Conservation (phyloP, 2,797 vertebrate species). For the Mus minutoides region DNA sequence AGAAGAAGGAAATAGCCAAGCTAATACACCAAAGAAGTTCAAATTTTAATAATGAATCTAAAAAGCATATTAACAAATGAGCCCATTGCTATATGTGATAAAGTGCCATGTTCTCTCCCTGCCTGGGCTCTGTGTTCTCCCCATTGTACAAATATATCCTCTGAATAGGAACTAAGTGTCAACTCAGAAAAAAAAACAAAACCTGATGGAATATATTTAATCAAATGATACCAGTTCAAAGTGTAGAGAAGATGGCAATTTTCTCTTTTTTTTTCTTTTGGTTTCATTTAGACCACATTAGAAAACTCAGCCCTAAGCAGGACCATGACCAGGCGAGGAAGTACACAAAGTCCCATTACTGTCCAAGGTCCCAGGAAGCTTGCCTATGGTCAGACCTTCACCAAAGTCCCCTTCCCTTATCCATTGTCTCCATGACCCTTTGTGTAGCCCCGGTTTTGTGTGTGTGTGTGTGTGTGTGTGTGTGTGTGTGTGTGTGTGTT, state of each 20-base stretch:
- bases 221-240: constrained; percentile 7
- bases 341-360: rapidly evolving
- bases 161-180: not conserved
- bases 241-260: not conserved
- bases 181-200: not conserved
- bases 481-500: not conserved
- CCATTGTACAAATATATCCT: constrained; percentile 58
- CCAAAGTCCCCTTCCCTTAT: not conserved
- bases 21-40: constrained; percentile 66
- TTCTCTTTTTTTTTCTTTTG: not conserved
- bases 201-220: constrained; percentile 36
- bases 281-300: not conserved
- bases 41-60: constrained; percentile 69
- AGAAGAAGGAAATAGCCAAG: constrained; percentile 66
- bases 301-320: not conserved
- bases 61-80: constrained; percentile 61
- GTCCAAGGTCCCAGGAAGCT: not conserved
- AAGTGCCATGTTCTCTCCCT: not conserved
- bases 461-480: too few relatives aligned
- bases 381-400: not conserved
- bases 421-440: not conserved
- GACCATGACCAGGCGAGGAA: not conserved
- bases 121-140: not conserved
- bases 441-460: too few relatives aligned
- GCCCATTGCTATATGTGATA: not conserved